Percentiles rank a stretch among this genome's conserved stretches.
These are phyloP conservation scores for Zhengitettix transpicula DNA, from an alignment of 2,888 invertebrate genomes.

Conservation along the genomic window DNA sequence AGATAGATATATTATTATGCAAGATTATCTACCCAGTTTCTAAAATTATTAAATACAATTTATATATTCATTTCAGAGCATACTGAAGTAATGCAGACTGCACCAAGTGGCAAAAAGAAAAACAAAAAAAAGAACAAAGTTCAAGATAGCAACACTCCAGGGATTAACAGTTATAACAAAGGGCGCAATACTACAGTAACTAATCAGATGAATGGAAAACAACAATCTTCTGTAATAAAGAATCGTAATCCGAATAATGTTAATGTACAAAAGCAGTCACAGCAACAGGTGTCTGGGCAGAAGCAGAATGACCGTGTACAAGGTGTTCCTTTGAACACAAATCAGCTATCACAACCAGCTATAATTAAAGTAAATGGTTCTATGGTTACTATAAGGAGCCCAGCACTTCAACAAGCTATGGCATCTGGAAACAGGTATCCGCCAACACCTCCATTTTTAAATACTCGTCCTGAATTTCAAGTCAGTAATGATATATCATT, in stretches of 20 bases:
- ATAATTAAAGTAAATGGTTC: slow-evolving; percentile 49
- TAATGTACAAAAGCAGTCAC: neutral
- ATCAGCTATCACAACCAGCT: slow-evolving; percentile 31
- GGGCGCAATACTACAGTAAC: neutral
- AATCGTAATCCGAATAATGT: slow-evolving; percentile 2
- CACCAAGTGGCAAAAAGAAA: slow-evolving; percentile 37
- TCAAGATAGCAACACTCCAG: neutral
- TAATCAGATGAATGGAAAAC: slow-evolving; percentile 1
- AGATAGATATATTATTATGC: too few relatives aligned
- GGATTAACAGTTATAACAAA: too few relatives aligned
- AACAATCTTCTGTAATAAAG: neutral
- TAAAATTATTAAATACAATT: too few relatives aligned
- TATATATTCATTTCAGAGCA: too few relatives aligned
- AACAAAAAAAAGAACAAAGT: slow-evolving; percentile 23
- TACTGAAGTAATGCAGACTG: slow-evolving; percentile 6
- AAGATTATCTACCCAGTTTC: too few relatives aligned
- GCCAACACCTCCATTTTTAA: neutral
- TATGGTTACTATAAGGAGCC: slow-evolving; percentile 73
- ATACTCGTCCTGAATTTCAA: slow-evolving; percentile 16
- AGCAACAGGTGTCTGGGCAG: neutral
- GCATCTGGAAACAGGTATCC: slow-evolving; percentile 25
- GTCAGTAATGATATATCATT: slow-evolving; percentile 21
- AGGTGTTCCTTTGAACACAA: neutral
- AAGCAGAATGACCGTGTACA: neutral
- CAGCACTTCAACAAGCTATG: slow-evolving; percentile 34